These are phyloP conservation scores for Halyomorpha halys DNA, from an alignment of 1,140 invertebrate species.

Conservation along the genomic window DNA sequence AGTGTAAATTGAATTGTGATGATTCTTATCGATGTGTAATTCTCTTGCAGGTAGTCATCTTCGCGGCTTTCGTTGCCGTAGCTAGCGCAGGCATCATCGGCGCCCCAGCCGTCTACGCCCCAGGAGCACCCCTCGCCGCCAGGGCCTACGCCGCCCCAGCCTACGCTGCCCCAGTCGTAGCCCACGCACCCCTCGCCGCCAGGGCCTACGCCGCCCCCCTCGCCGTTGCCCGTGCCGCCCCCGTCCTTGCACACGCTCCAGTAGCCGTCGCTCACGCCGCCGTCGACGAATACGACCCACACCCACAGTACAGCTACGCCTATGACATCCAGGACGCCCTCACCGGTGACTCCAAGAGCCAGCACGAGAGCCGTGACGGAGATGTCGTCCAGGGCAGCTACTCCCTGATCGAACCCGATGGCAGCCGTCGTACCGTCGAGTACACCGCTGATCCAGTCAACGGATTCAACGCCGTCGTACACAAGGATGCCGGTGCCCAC, in stretches of 20 bases:
- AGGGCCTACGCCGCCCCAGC: slow-evolving; percentile 27
- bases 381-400: slow-evolving; percentile 13
- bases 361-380: slow-evolving; percentile 5
- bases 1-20: no score
- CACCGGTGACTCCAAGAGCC: slow-evolving; percentile 16
- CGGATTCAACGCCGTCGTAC: slow-evolving; percentile 17
- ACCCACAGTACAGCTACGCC: slow-evolving; percentile 35
- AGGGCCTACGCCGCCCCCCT: not conserved
- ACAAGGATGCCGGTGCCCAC: slow-evolving; percentile 7
- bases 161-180: slow-evolving; percentile 26
- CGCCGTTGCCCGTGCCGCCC: not conserved
- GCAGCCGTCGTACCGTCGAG: slow-evolving; percentile 9
- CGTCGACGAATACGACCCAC: slow-evolving; percentile 38
- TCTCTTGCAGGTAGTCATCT: slow-evolving; percentile 31
- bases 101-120: slow-evolving; percentile 29
- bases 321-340: slow-evolving; percentile 30
- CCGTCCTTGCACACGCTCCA: no score
- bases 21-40: no score
- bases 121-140: slow-evolving; percentile 27
- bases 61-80: slow-evolving; percentile 33
- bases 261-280: slow-evolving; percentile 11
- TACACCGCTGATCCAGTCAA: slow-evolving; percentile 9
- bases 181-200: slow-evolving; percentile 17
- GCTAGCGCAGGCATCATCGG: slow-evolving; percentile 32
- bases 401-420: slow-evolving; percentile 1